A percentile compares a stretch with the other conserved stretches of the same genome.
These are phyloP conservation scores for Scaptomyza cyrtandrae DNA, from an alignment of 2,888 invertebrate species.

Conservation along the genomic window DNA sequence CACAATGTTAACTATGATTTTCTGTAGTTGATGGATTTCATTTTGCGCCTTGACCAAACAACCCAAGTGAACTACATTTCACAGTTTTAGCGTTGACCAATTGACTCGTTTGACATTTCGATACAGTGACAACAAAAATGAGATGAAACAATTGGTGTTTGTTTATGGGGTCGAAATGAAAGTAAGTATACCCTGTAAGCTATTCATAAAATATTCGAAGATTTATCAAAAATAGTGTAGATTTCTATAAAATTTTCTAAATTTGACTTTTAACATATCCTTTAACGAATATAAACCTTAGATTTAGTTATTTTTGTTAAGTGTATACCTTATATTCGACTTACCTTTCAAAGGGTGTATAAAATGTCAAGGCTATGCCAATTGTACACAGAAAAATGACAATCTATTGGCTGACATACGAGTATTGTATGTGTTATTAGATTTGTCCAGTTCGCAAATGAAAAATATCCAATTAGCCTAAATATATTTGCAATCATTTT, in stretches of 20 bases:
- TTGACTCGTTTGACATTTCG: conserved; percentile 11
- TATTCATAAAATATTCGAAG: too few relatives aligned
- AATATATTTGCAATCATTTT: conserved; percentile 50
- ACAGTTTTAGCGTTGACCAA: conserved; percentile 23
- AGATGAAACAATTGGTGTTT: neutral
- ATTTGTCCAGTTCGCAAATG: conserved; percentile 6
- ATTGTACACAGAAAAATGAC: conserved; percentile 18
- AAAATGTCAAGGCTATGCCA: conserved; percentile 52
- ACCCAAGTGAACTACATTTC: conserved; percentile 22
- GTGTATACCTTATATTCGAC: neutral
- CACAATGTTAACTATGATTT: conserved; percentile 51
- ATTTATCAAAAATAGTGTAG: too few relatives aligned
- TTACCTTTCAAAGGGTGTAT: neutral
- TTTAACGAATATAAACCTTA: too few relatives aligned
- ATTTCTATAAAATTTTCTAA: too few relatives aligned
- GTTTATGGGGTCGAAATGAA: neutral
- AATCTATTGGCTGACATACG: conserved; percentile 25
- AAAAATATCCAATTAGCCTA: conserved; percentile 61
- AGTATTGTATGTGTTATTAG: conserved; percentile 16
- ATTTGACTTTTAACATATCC: too few relatives aligned
- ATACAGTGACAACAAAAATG: neutral
- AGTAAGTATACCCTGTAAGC: neutral
- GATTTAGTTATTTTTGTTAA: too few relatives aligned
- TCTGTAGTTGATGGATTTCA: conserved; percentile 67
- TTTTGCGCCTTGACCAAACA: conserved; percentile 21